Conservation (phyloP, 1,140 invertebrate genomes). For the Drosophila virilis region DNA sequence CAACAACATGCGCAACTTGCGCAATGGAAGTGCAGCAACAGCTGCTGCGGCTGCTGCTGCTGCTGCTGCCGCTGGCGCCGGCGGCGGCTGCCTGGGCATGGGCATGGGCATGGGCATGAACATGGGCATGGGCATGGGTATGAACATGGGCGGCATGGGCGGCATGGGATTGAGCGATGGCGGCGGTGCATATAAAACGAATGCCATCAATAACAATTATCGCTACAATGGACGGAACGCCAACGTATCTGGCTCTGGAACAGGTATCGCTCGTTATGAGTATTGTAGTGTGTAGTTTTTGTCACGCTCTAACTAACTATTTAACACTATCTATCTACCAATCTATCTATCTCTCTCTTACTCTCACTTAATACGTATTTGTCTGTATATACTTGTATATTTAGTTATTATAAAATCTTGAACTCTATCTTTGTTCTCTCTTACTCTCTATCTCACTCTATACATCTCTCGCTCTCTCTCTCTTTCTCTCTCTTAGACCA, state of each 20-base stretch:
- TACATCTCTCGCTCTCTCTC: constrained; percentile 27
- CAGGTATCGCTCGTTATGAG: constrained; percentile 80
- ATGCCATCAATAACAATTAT: constrained; percentile 84
- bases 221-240: constrained; percentile 83
- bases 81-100: constrained; percentile 25
- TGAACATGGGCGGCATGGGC: constrained; percentile 16
- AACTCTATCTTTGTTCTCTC: constrained; percentile 12
- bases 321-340: constrained; percentile 13
- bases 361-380: not conserved
- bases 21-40: constrained; percentile 55
- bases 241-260: constrained; percentile 63
- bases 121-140: constrained; percentile 23
- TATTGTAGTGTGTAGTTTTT: constrained; percentile 55
- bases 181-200: constrained; percentile 73
- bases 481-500: constrained; percentile 6
- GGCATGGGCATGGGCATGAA: constrained; percentile 29
- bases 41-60: constrained; percentile 7
- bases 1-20: constrained; percentile 61
- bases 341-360: constrained; percentile 9
- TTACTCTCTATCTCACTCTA: constrained; percentile 6
- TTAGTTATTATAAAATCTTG: constrained; percentile 18
- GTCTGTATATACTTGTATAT: constrained; percentile 4
- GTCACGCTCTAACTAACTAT: constrained; percentile 26
- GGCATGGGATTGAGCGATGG: constrained; percentile 49
- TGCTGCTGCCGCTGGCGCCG: constrained; percentile 30